These are phyloP conservation scores for Drosophila quadrilineata DNA, from an alignment of 1,140 invertebrate species.

Conservation along the genomic window DNA sequence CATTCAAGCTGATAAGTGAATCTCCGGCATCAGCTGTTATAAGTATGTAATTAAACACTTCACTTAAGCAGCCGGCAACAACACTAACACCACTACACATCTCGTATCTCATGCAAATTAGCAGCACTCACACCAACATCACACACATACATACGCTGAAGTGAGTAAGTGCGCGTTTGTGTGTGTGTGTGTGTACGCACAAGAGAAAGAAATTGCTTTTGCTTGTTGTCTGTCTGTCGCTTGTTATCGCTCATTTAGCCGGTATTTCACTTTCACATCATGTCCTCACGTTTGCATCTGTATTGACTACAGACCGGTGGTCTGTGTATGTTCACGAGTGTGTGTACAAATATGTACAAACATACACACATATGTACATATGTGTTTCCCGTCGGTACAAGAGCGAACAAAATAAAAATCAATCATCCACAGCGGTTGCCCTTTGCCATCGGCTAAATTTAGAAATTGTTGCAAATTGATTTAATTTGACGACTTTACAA, in stretches of 20 bases:
- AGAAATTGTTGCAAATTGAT: constrained; percentile 18
- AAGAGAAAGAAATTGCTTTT: constrained; percentile 9
- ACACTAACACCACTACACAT: not conserved
- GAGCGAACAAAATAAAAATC: not conserved
- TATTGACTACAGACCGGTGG: too few species aligned
- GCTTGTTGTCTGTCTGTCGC: constrained; percentile 1
- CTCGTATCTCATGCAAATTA: constrained; percentile 32
- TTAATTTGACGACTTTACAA: not conserved
- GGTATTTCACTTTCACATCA: constrained; percentile 56
- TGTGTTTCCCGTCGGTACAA: not conserved
- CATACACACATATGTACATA: not conserved
- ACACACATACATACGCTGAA: constrained; percentile 16
- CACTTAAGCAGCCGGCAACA: not conserved
- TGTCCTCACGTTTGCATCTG: not conserved
- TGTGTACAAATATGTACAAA: not conserved
- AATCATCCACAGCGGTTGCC: not conserved
- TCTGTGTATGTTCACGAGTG: too few species aligned
- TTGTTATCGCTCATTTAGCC: constrained; percentile 5
- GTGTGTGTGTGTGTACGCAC: not conserved
- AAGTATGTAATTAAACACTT: constrained; percentile 35
- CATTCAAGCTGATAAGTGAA: constrained; percentile 3
- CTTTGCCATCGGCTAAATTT: constrained; percentile 1
- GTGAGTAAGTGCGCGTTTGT: not conserved
- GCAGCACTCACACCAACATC: too few species aligned
- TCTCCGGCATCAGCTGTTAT: not conserved